Evolutionary conservation across 2,888 invertebrate genomes (phyloP), one percentile per base, ranked within the genome.

Genomic region (Nycteola revayana): DNA sequence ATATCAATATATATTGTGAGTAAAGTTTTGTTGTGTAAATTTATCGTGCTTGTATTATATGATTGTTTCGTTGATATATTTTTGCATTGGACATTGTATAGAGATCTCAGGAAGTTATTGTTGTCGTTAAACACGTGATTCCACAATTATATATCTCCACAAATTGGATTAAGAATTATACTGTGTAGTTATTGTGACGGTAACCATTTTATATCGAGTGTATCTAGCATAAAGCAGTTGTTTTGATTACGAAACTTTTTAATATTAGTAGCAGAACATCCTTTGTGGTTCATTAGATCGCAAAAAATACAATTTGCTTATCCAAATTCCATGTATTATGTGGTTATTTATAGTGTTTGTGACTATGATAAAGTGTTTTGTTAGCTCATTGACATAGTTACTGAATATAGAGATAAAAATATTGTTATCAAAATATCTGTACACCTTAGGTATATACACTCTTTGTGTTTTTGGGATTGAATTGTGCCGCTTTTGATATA

Each of bases 101-200:
- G 56, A 58, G 57, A 60, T 62, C 54, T 52, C 54, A 60, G 55
- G 53, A 61, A 62, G 58, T 66, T 75, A 71, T 74, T 75, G 61
- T 75, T 71, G 62, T 69, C 62, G 49, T 61, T 66, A 62, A 64
- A 72, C 75, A 78, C 70, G 70, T 76, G 75, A 76, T 65, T 57
- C 75, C 76, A 82, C 66, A 72, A 53, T 39, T 41, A 39, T 37
- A 52, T 48, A 51, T 45, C 42, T 45, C 42, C 36, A 52, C 39
- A 46, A 52, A 66, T 65, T 52, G 6, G 52, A 62, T 66, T 66
- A 3, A n/a, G n/a, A 14, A 14, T 14, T 14, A 14, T 14, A 14
- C 14, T 14, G 14, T 14, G 14, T 5, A 3, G 3, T 2, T 2
- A 14, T 14, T 5, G 14, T 14, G 14, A 14, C 5, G 14, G 14